Conservation (phyloP, 2,113 vertebrate species). For the Sapayoa aenigma region DNA sequence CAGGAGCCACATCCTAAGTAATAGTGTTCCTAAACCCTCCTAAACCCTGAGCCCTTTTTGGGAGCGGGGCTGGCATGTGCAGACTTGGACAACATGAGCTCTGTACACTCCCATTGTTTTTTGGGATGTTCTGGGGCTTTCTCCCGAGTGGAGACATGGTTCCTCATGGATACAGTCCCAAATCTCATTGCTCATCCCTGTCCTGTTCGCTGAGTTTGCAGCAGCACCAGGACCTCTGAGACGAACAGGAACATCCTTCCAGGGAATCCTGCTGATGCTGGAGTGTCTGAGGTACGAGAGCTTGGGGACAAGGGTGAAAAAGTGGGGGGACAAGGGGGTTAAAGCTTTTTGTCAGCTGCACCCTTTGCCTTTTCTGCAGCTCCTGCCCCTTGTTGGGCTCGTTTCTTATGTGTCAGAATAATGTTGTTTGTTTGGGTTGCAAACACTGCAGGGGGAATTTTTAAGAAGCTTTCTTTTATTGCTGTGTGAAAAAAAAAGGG, state of each 20-base stretch:
- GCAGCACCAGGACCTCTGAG: fast-evolving
- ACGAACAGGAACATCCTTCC: background rate
- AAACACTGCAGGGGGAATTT: background rate
- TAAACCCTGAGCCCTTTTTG: too few relatives aligned
- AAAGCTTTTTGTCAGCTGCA: background rate
- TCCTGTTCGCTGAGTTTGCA: fast-evolving
- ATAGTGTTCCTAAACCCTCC: background rate
- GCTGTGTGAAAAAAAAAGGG: background rate
- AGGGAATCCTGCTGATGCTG: background rate
- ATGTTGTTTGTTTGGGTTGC: background rate
- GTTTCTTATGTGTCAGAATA: background rate
- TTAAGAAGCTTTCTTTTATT: background rate
- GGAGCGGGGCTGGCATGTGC: background rate
- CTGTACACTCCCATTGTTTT: background rate
- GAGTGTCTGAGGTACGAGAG: background rate
- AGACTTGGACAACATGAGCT: background rate
- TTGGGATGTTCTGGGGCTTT: background rate
- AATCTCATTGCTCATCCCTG: background rate
- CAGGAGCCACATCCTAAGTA: background rate
- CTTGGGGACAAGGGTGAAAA: background rate
- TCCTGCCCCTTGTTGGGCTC: fast-evolving
- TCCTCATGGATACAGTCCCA: background rate
- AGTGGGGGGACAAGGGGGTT: fast-evolving
- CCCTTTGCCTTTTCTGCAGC: background rate
- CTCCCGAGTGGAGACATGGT: background rate